Conservation (phyloP, 2,113 vertebrate species). For the Zosterops hypoxanthus region DNA sequence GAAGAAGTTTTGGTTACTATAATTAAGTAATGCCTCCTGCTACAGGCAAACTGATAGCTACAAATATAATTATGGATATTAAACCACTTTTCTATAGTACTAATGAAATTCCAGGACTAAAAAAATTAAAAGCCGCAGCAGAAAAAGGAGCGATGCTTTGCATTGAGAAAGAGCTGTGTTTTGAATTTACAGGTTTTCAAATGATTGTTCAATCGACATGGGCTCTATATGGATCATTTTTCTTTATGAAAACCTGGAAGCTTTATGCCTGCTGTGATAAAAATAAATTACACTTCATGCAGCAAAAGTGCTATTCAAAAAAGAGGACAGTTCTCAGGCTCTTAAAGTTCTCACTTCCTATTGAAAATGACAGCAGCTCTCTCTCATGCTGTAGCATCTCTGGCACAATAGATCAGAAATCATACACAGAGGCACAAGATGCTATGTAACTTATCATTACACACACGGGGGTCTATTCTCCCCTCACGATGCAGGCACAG, state of each 20-base stretch:
- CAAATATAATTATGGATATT: neutral
- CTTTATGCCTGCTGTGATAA: constrained; percentile 64
- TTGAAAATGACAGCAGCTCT: constrained; percentile 60
- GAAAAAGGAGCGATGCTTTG: neutral
- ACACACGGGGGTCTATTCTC: constrained; percentile 28
- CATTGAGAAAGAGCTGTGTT: neutral
- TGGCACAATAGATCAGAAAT: constrained; percentile 63
- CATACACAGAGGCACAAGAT: constrained; percentile 38
- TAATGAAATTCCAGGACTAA: neutral
- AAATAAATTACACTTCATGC: constrained; percentile 67
- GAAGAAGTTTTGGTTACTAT: neutral
- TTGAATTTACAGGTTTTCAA: constrained; percentile 55
- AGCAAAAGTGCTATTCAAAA: constrained; percentile 67
- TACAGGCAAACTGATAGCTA: neutral
- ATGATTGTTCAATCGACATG: constrained; percentile 28
- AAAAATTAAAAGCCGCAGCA: neutral
- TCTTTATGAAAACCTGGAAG: constrained; percentile 65
- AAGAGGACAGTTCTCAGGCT: constrained; percentile 64
- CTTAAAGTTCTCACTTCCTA: constrained; percentile 61
- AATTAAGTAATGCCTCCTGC: neutral
- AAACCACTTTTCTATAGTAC: neutral
- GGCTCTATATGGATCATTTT: constrained; percentile 51
- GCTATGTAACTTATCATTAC: constrained; percentile 61
- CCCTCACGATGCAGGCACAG: neutral
- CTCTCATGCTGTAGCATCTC: constrained; percentile 55